Evolutionary conservation across 2,888 invertebrate genomes (phyloP), one percentile per base, ranked within the genome.

Genomic region (Tupiocoris notatus): DNA sequence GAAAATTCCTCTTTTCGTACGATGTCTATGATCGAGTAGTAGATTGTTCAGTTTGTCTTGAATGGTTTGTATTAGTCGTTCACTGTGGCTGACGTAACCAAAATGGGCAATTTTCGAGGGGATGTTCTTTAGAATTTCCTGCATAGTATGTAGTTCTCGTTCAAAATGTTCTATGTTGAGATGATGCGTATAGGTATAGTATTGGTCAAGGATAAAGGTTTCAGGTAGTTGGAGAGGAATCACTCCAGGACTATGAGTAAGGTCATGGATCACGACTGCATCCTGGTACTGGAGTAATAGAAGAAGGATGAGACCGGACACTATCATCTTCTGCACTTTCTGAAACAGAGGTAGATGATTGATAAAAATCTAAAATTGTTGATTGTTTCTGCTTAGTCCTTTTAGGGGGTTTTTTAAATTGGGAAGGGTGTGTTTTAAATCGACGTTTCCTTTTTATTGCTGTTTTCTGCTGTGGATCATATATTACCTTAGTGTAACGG

Each of bases 161-260:
- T 58, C 58, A 2, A 58, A 18, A 17, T 16, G 17, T 58, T 18
- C 6, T 58, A 58, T 17, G 16, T 58, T 18, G n/a, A 58, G 18
- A 58, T 58, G 58, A 12, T 58, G 58, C 18, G 58, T 58, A 58
- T 58, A 58, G 2, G 58, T 58, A 12, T 58, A 58, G 16, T 58
- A 58, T 2, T 61, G 9, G 12, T 20, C 20, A 61, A 61, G 20
- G 2, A 61, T 61, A 61, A 17, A 61, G 20, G 61, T 21, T 21
- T 61, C 58, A n/a, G n/a, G n/a, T 17, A 58, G n/a, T 58, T 58
- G 58, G n/a, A 58, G 58, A 17, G 58, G 58, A 58, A 58, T 18
- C 18, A 58, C 58, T 17, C 58, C 58, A n/a, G 58, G 58, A 18
- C 18, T 58, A 18, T 58, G 17, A n/a, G 58, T 58, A n/a, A 58